These are phyloP conservation scores for Phasia obesa DNA, from an alignment of 2,888 invertebrate genomes.

Conservation along the genomic window DNA sequence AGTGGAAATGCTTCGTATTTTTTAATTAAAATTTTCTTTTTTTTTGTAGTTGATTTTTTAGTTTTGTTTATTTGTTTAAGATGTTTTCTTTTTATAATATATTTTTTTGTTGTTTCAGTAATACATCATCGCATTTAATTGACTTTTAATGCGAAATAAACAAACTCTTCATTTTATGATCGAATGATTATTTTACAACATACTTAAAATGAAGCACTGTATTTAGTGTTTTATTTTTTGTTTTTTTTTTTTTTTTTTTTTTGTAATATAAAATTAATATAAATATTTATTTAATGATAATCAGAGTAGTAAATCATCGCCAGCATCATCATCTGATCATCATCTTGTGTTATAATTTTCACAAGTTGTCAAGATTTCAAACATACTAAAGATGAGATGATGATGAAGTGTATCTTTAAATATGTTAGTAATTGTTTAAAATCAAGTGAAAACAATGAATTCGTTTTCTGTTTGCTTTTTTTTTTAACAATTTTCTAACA, in stretches of 20 bases:
- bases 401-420: constrained; percentile 58
- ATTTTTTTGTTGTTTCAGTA: constrained; percentile 49
- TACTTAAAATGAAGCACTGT: constrained; percentile 39
- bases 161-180: constrained; percentile 70
- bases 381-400: constrained; percentile 55
- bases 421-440: constrained; percentile 6
- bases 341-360: constrained; percentile 74
- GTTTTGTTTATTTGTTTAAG: constrained; percentile 61
- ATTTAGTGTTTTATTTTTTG: background rate
- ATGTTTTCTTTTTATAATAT: constrained; percentile 30
- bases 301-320: background rate
- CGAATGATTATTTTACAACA: constrained; percentile 65
- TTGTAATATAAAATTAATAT: constrained; percentile 30
- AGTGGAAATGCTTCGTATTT: constrained; percentile 44
- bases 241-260: background rate
- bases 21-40: constrained; percentile 5
- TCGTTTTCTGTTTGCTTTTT: background rate
- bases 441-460: no score
- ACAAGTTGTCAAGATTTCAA: constrained; percentile 78
- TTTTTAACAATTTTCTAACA: no score
- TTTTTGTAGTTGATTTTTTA: no score
- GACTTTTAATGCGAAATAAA: constrained; percentile 71
- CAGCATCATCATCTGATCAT: constrained; percentile 1
- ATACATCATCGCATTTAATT: constrained; percentile 71
- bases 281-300: constrained; percentile 70